A percentile compares a stretch with the other conserved stretches of the same genome.
Conservation (phyloP, 2,113 vertebrate genomes). For the Microtus richardsoni region DNA sequence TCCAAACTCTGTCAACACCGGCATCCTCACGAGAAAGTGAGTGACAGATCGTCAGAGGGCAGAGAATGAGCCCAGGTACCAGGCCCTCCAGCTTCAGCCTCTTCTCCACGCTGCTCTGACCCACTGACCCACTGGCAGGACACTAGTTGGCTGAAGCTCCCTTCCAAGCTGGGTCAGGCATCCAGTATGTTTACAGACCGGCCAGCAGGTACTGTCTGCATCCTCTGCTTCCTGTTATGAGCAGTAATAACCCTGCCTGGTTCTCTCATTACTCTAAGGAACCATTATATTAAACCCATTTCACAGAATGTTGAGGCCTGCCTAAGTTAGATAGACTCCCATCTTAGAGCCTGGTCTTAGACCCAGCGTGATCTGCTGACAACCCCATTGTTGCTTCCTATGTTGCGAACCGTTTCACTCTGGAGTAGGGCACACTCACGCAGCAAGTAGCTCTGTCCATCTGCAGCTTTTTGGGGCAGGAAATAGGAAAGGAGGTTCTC, state of each 20-base stretch:
- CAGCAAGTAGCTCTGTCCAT: conserved; percentile 78
- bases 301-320: background rate
- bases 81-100: background rate
- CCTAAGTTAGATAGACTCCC: background rate
- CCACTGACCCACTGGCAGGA: background rate
- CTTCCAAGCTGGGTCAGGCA: background rate
- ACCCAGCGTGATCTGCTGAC: background rate
- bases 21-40: background rate
- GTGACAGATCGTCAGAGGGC: background rate
- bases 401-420: background rate
- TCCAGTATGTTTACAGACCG: background rate
- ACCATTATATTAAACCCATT: background rate
- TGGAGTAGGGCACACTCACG: conserved; percentile 74
- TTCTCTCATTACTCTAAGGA: background rate
- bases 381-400: rapidly evolving
- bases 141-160: background rate
- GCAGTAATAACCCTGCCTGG: background rate
- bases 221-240: background rate
- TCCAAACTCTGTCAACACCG: background rate
- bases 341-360: background rate
- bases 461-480: conserved; percentile 65
- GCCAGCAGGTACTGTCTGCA: background rate
- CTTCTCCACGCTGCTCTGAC: background rate
- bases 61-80: background rate
- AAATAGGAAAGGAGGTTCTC: conserved; percentile 87